A percentile compares a stretch with the other conserved stretches of the same genome.
These are phyloP conservation scores for Halictus quadricinctus DNA, from an alignment of 2,888 invertebrate species.

Conservation along the genomic window DNA sequence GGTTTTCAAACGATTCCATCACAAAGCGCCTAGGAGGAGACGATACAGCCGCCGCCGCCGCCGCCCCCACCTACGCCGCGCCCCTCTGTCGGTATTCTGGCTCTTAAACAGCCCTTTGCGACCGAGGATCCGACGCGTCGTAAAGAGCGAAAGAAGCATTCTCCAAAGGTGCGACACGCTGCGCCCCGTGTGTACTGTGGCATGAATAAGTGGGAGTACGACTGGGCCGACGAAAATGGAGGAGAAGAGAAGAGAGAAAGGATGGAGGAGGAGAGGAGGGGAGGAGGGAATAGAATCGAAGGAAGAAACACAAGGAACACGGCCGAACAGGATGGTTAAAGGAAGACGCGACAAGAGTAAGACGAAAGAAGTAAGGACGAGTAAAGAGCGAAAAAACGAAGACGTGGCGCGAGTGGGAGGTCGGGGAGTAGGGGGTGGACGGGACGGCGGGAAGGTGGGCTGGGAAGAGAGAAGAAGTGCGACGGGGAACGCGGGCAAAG, in stretches of 20 bases:
- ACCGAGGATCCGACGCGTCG: conserved; percentile 53
- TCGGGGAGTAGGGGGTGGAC: conserved; percentile 41
- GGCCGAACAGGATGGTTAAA: conserved; percentile 19
- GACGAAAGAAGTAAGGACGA: conserved; percentile 23
- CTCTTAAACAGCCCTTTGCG: conserved; percentile 60
- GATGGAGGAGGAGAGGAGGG: conserved; percentile 24
- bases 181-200: conserved; percentile 43
- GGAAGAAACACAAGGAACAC: conserved; percentile 15
- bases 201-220: conserved; percentile 48
- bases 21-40: conserved; percentile 53
- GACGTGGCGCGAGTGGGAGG: neutral
- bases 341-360: neutral
- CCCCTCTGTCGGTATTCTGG: conserved; percentile 17
- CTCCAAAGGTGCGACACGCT: conserved; percentile 63
- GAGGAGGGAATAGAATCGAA: neutral
- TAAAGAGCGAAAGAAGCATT: conserved; percentile 67
- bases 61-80: neutral
- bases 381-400: conserved; percentile 16
- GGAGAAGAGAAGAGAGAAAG: conserved; percentile 23
- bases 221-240: neutral
- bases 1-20: conserved; percentile 60
- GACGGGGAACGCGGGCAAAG: conserved; percentile 48
- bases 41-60: conserved; percentile 16
- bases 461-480: conserved; percentile 19
- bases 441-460: conserved; percentile 23